Percentiles rank a stretch among this genome's conserved stretches.
phyloP scores from a whole-genome alignment of 2,113 vertebrate genomes.

The Ramphastos sulfuratus region DNA sequence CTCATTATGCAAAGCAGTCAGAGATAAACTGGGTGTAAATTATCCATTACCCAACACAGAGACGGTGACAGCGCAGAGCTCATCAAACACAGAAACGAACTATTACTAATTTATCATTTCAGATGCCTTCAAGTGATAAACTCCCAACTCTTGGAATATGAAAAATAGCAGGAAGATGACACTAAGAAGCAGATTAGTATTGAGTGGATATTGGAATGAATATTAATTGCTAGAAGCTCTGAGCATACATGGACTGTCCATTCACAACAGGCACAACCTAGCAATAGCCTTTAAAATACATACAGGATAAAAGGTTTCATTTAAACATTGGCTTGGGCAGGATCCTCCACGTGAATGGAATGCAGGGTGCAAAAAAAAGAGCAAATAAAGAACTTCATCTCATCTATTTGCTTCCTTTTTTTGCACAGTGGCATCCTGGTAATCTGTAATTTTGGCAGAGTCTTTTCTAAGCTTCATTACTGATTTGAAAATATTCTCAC shows the following conservation, averaged over 20 bases:
- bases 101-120: not conserved
- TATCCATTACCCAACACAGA: not conserved
- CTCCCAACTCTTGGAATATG: not conserved
- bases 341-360: not conserved
- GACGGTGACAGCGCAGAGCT: not conserved
- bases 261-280: not conserved
- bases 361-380: not conserved
- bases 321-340: not conserved
- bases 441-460: not conserved
- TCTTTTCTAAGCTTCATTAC: not conserved
- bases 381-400: not conserved
- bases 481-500: not conserved
- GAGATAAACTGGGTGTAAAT: not conserved
- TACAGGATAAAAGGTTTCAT: not conserved
- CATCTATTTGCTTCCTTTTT: not conserved
- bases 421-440: not conserved
- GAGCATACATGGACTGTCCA: not conserved
- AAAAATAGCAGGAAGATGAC: not conserved
- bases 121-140: not conserved
- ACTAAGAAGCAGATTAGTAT: not conserved
- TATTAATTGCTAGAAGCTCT: not conserved
- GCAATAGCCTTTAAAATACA: not conserved
- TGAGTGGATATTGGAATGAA: not conserved
- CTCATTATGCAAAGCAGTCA: conserved; percentile 5
- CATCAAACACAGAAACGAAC: not conserved